Evolutionary conservation across 2,113 vertebrate genomes (phyloP).

Genomic region (Datnioides undecimradiatus): DNA sequence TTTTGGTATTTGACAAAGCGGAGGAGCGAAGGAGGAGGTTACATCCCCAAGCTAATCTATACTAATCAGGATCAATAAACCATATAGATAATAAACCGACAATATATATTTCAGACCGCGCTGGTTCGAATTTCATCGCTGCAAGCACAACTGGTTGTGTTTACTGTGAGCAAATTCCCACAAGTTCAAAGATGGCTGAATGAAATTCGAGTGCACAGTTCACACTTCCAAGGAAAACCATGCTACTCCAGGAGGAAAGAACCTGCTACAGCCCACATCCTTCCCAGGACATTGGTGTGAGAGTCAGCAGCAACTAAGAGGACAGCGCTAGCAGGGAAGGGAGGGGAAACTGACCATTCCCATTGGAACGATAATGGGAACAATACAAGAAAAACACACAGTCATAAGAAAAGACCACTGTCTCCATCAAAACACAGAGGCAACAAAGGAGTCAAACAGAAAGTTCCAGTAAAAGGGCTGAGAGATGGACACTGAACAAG

Average conservation of each 20-base stretch:
- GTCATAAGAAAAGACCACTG: slow-evolving; percentile 46
- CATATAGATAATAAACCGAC: too few species aligned
- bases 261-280: background rate
- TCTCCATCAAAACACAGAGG: slow-evolving; percentile 48
- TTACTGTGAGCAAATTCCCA: background rate
- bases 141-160: background rate
- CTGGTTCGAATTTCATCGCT: background rate
- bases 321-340: background rate
- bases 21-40: too few species aligned
- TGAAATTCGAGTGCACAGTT: background rate
- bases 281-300: background rate
- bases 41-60: too few species aligned
- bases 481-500: slow-evolving; percentile 56
- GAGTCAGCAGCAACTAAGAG: background rate
- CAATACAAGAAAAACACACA: slow-evolving; percentile 9
- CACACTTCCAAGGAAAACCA: background rate
- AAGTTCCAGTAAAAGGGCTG: slow-evolving; percentile 41
- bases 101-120: background rate
- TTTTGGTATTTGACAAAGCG: too few species aligned
- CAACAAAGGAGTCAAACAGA: slow-evolving; percentile 71
- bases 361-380: background rate
- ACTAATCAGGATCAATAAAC: too few species aligned
- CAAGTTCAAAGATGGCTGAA: background rate
- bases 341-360: slow-evolving; percentile 1
- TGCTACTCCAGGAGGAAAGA: background rate